Base-by-base conservation (phyloP, 2,888 invertebrate genomes). In the Hypercompe scribonia region DNA sequence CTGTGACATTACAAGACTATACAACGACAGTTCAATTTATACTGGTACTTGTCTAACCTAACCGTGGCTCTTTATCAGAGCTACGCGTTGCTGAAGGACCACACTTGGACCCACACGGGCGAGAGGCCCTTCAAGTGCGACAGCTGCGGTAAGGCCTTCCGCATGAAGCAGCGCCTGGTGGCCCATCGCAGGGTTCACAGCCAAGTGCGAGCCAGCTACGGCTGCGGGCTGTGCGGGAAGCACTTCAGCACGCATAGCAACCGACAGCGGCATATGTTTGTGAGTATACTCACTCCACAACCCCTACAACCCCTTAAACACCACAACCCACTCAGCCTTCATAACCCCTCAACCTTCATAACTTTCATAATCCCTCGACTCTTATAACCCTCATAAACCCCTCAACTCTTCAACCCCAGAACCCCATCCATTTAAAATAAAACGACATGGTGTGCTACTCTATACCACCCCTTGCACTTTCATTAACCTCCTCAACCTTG, bases 91-190 rank as follows among this genome's bases (percentile, higher is more conserved):
- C 88, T 95, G 0, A 94, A 94, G 15, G 95, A 95, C 88, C 95
- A 95, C 85, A 88, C 88, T n/a, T 95, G 94, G 94, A 89, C 90
- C 2, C 96, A 96, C 85, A 95, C 95, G 0, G 95, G 94, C 61
- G 95, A 95, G 81, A 86, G 92, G 0, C 95, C 94, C 0, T 95
- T 95, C 90, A 89, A 92, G 42, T 96, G 96, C 80, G 90, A 92
- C 10, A 80, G 89, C 1, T 96, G 96, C 83, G 91, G 89, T 31
- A 95, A 95, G 76, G 75, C 90, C 3, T 95, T 95, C 89, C 87
- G 92, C 1, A 94, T 93, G 94, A 90, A 92, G 71, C 92, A 93
- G 76, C 87, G 93, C 0, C 87, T 95, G 0, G 93, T 94, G 4
- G 92, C 94, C 3, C 95, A 95, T 82, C 74, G 91, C 2, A 84